These are phyloP conservation scores for Clostera curtula DNA, from an alignment of 2,888 invertebrate genomes.

Conservation along the genomic window DNA sequence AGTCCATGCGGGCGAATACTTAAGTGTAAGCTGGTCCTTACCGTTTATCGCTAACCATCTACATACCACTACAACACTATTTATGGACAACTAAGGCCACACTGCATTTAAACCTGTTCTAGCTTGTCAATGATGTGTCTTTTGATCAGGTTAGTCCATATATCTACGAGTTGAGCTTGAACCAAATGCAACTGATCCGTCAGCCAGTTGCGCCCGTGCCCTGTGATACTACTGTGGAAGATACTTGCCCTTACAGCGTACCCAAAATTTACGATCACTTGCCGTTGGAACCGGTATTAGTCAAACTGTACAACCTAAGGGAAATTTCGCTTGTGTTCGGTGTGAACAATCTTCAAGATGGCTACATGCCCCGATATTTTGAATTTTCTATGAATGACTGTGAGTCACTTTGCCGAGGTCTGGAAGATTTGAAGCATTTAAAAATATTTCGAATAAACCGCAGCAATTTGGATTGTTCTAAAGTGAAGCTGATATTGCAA, in stretches of 20 bases:
- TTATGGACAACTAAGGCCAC: no score
- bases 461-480: constrained; percentile 75
- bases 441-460: constrained; percentile 73
- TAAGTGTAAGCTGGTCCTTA: no score
- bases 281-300: constrained; percentile 70
- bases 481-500: constrained; percentile 74
- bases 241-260: constrained; percentile 53
- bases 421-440: constrained; percentile 59
- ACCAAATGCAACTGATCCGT: constrained; percentile 69
- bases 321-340: constrained; percentile 64
- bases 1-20: no score
- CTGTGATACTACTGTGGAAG: constrained; percentile 39
- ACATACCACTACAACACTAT: no score
- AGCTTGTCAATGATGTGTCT: no score
- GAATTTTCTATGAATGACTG: constrained; percentile 76
- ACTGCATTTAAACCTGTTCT: no score
- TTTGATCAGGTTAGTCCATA: constrained; percentile 66
- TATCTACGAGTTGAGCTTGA: constrained; percentile 62
- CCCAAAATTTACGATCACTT: constrained; percentile 71
- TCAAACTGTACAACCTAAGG: constrained; percentile 63
- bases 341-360: constrained; percentile 62
- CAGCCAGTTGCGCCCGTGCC: constrained; percentile 59
- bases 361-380: constrained; percentile 75
- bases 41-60: no score
- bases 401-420: constrained; percentile 69